phyloP scores from a whole-genome alignment of 2,797 vertebrate genomes.

The Pristis pectinata region DNA sequence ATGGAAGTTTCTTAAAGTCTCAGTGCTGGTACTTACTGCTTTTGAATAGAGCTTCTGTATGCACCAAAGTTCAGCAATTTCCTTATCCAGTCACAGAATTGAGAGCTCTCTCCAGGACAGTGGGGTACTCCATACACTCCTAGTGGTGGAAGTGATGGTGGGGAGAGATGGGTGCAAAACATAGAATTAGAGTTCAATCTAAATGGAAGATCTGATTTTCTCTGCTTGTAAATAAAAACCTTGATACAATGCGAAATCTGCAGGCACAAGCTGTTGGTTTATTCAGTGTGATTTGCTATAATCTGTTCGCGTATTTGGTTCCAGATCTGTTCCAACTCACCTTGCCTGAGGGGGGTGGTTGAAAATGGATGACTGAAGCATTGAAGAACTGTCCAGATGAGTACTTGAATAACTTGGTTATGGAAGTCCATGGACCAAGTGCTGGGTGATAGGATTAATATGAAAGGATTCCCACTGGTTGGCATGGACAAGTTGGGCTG shows the following conservation, averaged over 20 bases:
- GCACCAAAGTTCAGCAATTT: constrained; percentile 73
- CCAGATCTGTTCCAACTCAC: too few species aligned
- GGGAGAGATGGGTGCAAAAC: not conserved
- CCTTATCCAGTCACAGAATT: constrained; percentile 81
- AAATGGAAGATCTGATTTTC: not conserved
- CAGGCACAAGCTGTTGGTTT: not conserved
- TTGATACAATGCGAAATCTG: not conserved
- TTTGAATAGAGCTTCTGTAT: constrained; percentile 69
- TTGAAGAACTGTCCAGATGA: too few species aligned
- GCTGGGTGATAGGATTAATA: too few species aligned
- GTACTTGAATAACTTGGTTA: too few species aligned
- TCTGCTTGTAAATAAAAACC: not conserved
- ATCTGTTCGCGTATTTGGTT: too few species aligned
- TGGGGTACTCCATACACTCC: constrained; percentile 87
- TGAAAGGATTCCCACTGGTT: too few species aligned
- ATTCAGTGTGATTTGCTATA: not conserved
- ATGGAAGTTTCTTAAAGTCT: not conserved
- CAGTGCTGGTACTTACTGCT: constrained; percentile 63
- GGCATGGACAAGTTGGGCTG: too few species aligned
- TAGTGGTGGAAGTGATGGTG: constrained; percentile 43
- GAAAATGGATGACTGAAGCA: too few species aligned
- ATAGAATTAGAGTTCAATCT: not conserved
- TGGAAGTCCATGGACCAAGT: too few species aligned
- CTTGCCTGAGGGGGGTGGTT: too few species aligned
- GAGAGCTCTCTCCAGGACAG: constrained; percentile 82